A percentile compares a stretch with the other conserved stretches of the same genome.
phyloP scores from a whole-genome alignment of 2,113 vertebrate species.

The Egretta garzetta region DNA sequence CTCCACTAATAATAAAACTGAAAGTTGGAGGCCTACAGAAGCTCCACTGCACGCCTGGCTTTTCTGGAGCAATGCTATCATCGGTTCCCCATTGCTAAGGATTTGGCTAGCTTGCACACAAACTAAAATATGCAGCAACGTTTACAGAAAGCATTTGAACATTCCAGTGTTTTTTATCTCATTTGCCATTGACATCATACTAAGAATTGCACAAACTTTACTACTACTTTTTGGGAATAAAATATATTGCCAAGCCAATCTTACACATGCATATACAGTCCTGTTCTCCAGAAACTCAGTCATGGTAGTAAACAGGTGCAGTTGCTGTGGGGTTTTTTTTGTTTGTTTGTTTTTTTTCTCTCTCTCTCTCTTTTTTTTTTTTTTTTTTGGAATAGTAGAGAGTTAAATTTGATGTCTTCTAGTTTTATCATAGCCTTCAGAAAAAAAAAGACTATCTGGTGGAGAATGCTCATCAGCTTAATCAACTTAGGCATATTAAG shows the following conservation, averaged over 20 bases:
- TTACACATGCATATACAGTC: neutral
- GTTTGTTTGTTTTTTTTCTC: no score
- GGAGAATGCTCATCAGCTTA: neutral
- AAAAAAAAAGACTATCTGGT: neutral
- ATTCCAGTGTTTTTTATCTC: neutral
- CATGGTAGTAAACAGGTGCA: conserved; percentile 38
- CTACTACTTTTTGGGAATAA: neutral
- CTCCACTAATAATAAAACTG: neutral
- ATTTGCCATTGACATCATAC: neutral
- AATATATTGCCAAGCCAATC: neutral
- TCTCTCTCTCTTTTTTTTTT: no score
- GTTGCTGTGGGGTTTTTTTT: neutral
- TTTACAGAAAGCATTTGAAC: neutral
- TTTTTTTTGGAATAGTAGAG: neutral
- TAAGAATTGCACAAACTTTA: neutral
- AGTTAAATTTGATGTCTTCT: neutral
- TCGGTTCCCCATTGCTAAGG: neutral
- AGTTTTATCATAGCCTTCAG: neutral
- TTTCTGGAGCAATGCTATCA: neutral
- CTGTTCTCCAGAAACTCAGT: conserved; percentile 14
- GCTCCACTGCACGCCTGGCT: neutral
- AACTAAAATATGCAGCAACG: neutral
- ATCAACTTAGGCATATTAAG: neutral
- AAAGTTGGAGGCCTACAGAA: neutral
- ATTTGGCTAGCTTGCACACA: neutral